Base-by-base conservation (phyloP, 2,797 vertebrate genomes). In the Tadarida brasiliensis region DNA sequence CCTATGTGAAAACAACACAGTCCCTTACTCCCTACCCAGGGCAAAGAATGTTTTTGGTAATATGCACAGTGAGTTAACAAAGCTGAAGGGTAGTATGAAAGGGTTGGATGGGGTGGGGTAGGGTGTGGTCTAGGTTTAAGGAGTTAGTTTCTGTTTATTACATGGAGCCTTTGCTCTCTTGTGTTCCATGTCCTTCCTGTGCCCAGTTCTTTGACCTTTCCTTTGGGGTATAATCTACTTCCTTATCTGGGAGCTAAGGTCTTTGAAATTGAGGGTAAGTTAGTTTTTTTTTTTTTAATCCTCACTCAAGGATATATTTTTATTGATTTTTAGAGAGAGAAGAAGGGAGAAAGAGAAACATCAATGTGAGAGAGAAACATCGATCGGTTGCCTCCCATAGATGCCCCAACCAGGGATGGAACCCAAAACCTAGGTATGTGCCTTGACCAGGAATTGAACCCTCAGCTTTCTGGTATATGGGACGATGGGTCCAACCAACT, bases 141-240 rank as follows among this genome's bases (percentile, higher is more conserved):
- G 35, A 12, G 71, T 84, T 87, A 63, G 28, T 82, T 87, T 84
- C 33, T 85, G 26, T 90, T 91, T 67, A 81, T 82, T 82, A 33
- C 14, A 33, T 9, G 78, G 17, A 26, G 16, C n/a, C 24, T 87
- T 67, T 35, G 20, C 35, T 80, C 33, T 28, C 17, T 87, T 81
- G 51, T 57, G 17, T 68, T 56, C 51, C 17, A 28, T 14, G 56
- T 9, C 33, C 68, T 87, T 71, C 20, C 15, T 65, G 15, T 33
- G 47, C 7, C 11, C n/a, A n/a, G 71, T 67, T 30, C 49, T 84
- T 78, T 63, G 16, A 17, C 26, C n/a, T 39, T 77, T 88, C 44
- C 26, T 73, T 90, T 68, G n/a, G 57, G 24, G 16, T 67, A 67
- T 67, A 67, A 16, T 67, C 65, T 67, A n/a, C 14, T 9, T 87